A percentile compares a stretch with the other conserved stretches of the same genome.
phyloP scores from a whole-genome alignment of 2,113 vertebrate genomes.

The Paralichthys olivaceus region DNA sequence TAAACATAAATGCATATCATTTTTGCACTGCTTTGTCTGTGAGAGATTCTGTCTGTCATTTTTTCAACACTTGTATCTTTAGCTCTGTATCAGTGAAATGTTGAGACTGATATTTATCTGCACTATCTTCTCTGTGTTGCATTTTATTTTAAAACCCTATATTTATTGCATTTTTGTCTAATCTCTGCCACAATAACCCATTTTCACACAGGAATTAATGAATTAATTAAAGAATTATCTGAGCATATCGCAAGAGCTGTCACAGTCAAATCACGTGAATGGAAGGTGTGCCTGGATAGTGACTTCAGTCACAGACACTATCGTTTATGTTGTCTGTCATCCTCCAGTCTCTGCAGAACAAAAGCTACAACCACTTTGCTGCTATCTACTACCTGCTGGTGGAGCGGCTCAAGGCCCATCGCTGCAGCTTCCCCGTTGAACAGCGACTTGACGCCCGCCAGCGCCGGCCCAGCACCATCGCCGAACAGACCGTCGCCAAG shows the following conservation, averaged over 20 bases:
- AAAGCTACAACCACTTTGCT: constrained; percentile 99
- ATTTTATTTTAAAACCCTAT: not conserved
- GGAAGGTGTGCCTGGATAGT: constrained; percentile 12
- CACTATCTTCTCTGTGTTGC: not conserved
- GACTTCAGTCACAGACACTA: not conserved
- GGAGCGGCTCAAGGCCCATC: constrained; percentile 95
- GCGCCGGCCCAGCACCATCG: constrained; percentile 93
- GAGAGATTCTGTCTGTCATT: too few relatives aligned
- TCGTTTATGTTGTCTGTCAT: constrained; percentile 45
- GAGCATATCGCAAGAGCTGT: constrained; percentile 21
- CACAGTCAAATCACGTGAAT: constrained; percentile 17
- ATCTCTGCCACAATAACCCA: constrained; percentile 20
- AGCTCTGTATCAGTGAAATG: not conserved
- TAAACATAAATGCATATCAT: too few relatives aligned
- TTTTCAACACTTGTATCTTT: not conserved
- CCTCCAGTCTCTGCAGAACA: constrained; percentile 94
- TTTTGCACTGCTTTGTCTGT: too few relatives aligned
- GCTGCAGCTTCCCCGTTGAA: constrained; percentile 97
- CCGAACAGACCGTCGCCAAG: constrained; percentile 95
- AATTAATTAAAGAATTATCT: constrained; percentile 34
- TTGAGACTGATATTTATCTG: constrained; percentile 3
- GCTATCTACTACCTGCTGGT: constrained; percentile 98
- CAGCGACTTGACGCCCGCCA: constrained; percentile 93
- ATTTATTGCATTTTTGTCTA: constrained; percentile 2
- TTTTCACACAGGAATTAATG: constrained; percentile 28